Evolutionary conservation across 2,888 invertebrate species (phyloP), one percentile per base, ranked within the genome.

Genomic region (Lasius platythorax): DNA sequence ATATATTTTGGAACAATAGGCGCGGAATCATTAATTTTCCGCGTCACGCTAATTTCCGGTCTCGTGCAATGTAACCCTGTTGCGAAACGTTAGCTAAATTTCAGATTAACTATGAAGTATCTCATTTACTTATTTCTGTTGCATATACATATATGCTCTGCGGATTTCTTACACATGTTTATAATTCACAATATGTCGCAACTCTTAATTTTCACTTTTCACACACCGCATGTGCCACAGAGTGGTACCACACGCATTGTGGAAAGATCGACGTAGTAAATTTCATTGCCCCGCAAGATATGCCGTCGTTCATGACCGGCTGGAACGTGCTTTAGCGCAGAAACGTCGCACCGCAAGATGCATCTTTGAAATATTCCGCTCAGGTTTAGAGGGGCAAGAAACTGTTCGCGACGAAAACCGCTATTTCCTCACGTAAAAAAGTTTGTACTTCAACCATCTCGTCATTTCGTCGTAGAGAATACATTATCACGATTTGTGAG

Each of bases 351-450:
- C n/a, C 63, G 18, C 43, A 28, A 50, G 23, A 15, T 64, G 53
- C 64, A 64, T 75, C 66, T 64, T 56, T 30, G 66, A 82, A 66
- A 75, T 74, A 74, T 82, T 56, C 53, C 75, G 53, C 37, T 72
- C 61, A 46, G 33, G 61, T 72, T 72, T 72, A 28, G 53, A n/a
- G 33, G 58, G 40, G 33, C 28, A 15, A 66, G 58, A 9, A 68
- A 79, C 70, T 46, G 30, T 56, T 67, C 56, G 61, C 61, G 61
- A n/a, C 23, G 79, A 61, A 46, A 70, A 58, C 46, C 23, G 30
- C 58, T 61, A 30, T 67, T 78, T 67, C 30, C 43, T 68, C 58
- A 0, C 70, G 56, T 61, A 61, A 70, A 68, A 46, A 23, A 30
- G 30, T 78, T 43, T 68, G 33, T 23, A 18, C 61, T 63, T 72